These are phyloP conservation scores for Drosophila pseudotalamancana DNA, from an alignment of 2,888 invertebrate genomes.

Conservation along the genomic window DNA sequence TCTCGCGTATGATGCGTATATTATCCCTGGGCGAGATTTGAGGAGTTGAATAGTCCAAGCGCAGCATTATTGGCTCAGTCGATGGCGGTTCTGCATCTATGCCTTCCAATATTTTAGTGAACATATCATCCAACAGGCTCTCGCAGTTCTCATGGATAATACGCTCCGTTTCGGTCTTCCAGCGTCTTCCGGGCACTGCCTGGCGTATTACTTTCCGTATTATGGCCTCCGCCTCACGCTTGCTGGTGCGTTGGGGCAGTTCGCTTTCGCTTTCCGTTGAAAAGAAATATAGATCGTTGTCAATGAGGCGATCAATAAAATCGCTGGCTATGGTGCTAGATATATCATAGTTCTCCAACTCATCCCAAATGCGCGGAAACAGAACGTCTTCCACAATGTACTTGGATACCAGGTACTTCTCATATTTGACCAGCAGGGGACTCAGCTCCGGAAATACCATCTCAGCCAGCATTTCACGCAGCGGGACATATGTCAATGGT, in stretches of 20 bases:
- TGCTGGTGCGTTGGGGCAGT: conserved; percentile 6
- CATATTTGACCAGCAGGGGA: conserved; percentile 39
- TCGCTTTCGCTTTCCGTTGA: conserved; percentile 69
- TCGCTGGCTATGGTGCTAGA: conserved; percentile 53
- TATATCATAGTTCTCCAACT: conserved; percentile 76
- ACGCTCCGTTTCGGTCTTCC: conserved; percentile 69
- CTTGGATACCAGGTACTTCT: conserved; percentile 49
- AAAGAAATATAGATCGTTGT: conserved; percentile 69
- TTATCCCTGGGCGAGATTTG: conserved; percentile 5
- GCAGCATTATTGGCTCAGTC: conserved; percentile 14
- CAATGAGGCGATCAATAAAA: conserved; percentile 73
- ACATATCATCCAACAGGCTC: conserved; percentile 69
- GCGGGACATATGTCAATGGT: conserved; percentile 61
- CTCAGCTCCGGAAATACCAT: conserved; percentile 64
- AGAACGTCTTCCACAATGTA: conserved; percentile 83
- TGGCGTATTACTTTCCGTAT: conserved; percentile 75
- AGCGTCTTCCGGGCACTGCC: conserved; percentile 75
- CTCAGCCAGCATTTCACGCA: conserved; percentile 59
- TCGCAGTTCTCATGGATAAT: conserved; percentile 61
- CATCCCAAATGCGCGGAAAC: conserved; percentile 84
- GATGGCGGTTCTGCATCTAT: not conserved
- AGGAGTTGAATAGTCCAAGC: not conserved
- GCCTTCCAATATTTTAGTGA: conserved; percentile 28
- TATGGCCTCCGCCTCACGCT: conserved; percentile 68
- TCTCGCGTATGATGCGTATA: not conserved